Percentiles rank a stretch among this genome's conserved stretches.
phyloP scores from a whole-genome alignment of 2,888 invertebrate genomes.

The Brachynemurus nebulosus region DNA sequence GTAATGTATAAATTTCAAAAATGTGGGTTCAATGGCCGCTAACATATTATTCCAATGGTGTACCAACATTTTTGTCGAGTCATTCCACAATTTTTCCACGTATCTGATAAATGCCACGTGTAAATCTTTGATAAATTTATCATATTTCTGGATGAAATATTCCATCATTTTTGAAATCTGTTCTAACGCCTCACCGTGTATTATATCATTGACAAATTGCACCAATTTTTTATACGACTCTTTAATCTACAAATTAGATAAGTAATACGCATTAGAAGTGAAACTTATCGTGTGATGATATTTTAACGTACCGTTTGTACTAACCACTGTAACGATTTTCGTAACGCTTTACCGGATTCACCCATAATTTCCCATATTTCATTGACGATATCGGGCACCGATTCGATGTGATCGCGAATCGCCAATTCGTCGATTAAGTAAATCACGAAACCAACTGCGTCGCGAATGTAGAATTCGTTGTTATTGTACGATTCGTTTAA shows the following conservation, averaged over 20 bases:
- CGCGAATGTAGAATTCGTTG: conserved; percentile 74
- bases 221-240: conserved; percentile 54
- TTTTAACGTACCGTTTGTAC: conserved; percentile 42
- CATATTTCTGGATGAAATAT: conserved; percentile 58
- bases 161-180: conserved; percentile 54
- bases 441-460: conserved; percentile 54
- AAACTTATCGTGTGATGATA: neutral
- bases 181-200: conserved; percentile 64
- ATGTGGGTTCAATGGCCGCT: conserved; percentile 61
- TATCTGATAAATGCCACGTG: conserved; percentile 56
- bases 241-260: conserved; percentile 37
- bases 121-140: conserved; percentile 61
- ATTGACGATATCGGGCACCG: conserved; percentile 62
- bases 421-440: conserved; percentile 66
- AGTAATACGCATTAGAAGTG: neutral
- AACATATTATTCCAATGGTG: conserved; percentile 61
- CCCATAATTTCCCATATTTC: conserved; percentile 81
- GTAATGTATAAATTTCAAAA: conserved; percentile 62
- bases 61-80: conserved; percentile 45
- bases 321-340: conserved; percentile 59
- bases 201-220: conserved; percentile 50
- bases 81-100: conserved; percentile 61
- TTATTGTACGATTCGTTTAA: conserved; percentile 63
- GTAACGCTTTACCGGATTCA: conserved; percentile 64
- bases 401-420: conserved; percentile 60